Conservation (phyloP, 2,113 vertebrate genomes). For the Sardina pilchardus region DNA sequence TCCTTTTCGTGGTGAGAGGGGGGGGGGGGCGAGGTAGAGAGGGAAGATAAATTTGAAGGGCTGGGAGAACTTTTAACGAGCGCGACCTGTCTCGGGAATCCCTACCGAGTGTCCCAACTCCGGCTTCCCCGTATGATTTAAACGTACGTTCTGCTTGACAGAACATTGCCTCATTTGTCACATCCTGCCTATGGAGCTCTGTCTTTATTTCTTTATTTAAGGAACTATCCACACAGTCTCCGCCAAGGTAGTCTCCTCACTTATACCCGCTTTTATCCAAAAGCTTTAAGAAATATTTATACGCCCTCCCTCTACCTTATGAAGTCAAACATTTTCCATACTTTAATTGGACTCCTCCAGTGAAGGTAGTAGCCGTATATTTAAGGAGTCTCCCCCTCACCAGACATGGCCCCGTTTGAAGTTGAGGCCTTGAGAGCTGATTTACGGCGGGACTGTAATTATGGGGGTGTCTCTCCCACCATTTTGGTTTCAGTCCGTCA, state of each 20-base stretch:
- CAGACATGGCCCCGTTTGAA: slow-evolving; percentile 9
- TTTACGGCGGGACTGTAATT: slow-evolving; percentile 9
- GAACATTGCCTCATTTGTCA: neutral
- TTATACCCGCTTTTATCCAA: neutral
- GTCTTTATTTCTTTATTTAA: neutral
- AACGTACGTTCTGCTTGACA: neutral
- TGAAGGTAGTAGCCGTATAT: neutral
- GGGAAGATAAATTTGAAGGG: neutral
- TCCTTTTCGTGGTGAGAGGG: neutral
- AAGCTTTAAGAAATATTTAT: slow-evolving; percentile 2
- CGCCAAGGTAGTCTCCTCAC: neutral
- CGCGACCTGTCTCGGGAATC: neutral
- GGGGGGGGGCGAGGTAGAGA: neutral
- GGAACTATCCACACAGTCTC: neutral
- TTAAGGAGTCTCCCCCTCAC: neutral
- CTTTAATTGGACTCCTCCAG: neutral
- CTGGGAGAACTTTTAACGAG: neutral
- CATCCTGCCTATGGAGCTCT: neutral
- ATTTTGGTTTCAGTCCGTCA: neutral
- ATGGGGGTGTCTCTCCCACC: slow-evolving; percentile 8
- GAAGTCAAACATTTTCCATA: neutral
- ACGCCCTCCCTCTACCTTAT: neutral
- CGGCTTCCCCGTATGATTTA: neutral
- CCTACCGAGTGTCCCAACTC: neutral
- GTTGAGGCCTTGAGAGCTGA: slow-evolving; percentile 24